These are phyloP conservation scores for Phenacoccus solenopsis DNA, from an alignment of 1,140 invertebrate genomes.

Conservation along the genomic window DNA sequence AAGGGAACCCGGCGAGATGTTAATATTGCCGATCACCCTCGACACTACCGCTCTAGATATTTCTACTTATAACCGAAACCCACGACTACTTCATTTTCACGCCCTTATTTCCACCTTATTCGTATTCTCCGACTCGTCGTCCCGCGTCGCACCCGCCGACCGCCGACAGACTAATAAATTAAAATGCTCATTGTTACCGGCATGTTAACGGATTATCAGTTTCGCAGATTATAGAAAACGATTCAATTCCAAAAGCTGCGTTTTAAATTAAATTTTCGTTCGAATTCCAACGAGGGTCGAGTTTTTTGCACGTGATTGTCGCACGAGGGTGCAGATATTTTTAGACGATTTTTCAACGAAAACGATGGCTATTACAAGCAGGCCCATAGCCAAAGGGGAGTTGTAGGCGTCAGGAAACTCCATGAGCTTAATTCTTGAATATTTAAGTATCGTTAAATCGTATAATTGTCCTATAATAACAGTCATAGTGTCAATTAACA, in stretches of 20 bases:
- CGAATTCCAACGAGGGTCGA: not conserved
- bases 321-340: too few species aligned
- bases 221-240: not conserved
- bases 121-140: not conserved
- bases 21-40: not conserved
- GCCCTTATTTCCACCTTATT: not conserved
- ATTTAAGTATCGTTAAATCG: too few species aligned
- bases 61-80: not conserved
- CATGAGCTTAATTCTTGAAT: too few species aligned
- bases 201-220: not conserved
- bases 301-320: not conserved
- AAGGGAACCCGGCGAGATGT: not conserved
- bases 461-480: too few species aligned
- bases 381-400: too few species aligned
- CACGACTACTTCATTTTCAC: not conserved
- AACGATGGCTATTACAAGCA: too few species aligned
- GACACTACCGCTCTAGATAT: not conserved
- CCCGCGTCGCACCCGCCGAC: not conserved
- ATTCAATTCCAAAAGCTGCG: not conserved
- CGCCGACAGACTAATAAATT: not conserved
- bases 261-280: not conserved
- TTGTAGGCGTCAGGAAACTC: too few species aligned
- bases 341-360: too few species aligned
- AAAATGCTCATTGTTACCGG: not conserved
- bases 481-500: too few species aligned